phyloP scores from a whole-genome alignment of 2,797 vertebrate species.

The Cyclopterus lumpus region DNA sequence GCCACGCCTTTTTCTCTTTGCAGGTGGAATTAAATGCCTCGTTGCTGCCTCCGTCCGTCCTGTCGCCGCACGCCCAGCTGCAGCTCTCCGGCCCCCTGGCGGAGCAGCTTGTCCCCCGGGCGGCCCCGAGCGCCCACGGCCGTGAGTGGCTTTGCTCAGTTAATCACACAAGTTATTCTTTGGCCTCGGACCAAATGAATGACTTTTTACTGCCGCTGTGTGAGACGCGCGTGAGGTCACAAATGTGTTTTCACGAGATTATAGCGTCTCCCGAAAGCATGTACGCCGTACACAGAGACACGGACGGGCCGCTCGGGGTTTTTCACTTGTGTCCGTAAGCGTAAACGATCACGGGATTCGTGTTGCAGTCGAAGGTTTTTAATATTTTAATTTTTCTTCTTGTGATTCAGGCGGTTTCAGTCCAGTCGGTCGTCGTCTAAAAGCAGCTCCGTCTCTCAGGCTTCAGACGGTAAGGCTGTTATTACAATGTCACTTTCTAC shows the following conservation, averaged over 20 bases:
- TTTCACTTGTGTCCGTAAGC: no score
- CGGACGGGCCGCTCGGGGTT: no score
- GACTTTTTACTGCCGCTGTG: slow-evolving; percentile 1
- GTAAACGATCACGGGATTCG: background rate
- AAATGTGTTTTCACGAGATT: slow-evolving; percentile 11
- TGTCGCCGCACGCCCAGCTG: slow-evolving; percentile 87
- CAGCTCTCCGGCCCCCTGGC: slow-evolving; percentile 78
- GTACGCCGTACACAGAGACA: no score
- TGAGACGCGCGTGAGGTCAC: slow-evolving; percentile 10
- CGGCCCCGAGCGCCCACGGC: slow-evolving; percentile 73
- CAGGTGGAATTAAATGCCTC: slow-evolving; percentile 85
- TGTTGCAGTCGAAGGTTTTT: background rate
- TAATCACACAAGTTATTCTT: slow-evolving; percentile 39
- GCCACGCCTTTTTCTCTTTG: slow-evolving; percentile 17
- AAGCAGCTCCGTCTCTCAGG: slow-evolving; percentile 79
- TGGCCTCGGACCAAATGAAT: slow-evolving; percentile 13
- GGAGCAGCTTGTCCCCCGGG: slow-evolving; percentile 80
- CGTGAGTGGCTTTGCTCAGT: slow-evolving; percentile 76
- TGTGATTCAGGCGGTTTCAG: slow-evolving; percentile 87
- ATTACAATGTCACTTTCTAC: background rate
- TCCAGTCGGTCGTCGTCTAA: slow-evolving; percentile 85
- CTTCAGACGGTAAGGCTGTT: slow-evolving; percentile 83
- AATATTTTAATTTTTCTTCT: slow-evolving; percentile 18
- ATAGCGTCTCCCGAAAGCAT: no score
- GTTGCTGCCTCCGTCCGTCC: slow-evolving; percentile 83